These are phyloP conservation scores for Nephrotoma flavescens DNA, from an alignment of 2,888 invertebrate genomes.

Conservation along the genomic window DNA sequence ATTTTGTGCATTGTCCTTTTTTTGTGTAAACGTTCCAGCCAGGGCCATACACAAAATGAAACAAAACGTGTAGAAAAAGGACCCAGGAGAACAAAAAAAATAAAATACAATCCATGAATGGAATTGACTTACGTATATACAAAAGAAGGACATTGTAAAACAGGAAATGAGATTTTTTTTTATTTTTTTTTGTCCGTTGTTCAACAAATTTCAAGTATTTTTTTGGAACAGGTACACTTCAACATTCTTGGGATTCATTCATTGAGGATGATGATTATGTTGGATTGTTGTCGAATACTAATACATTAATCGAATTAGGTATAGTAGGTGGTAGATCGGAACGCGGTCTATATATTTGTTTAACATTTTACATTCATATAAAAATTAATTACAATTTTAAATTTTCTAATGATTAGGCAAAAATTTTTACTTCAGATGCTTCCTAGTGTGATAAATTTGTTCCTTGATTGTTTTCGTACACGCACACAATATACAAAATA, in stretches of 20 bases:
- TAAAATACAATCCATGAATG: background rate
- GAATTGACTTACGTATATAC: background rate
- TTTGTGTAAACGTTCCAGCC: background rate
- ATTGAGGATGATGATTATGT: background rate
- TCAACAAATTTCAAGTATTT: background rate
- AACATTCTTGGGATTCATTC: background rate
- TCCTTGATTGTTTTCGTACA: background rate
- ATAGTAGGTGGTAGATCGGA: background rate
- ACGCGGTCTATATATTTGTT: no score
- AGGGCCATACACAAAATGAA: background rate
- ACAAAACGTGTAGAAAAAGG: background rate
- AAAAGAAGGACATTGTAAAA: background rate
- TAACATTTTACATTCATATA: no score
- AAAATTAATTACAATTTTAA: background rate
- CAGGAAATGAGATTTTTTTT: background rate
- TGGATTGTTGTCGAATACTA: background rate
- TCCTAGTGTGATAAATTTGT: background rate
- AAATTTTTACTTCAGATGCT: background rate
- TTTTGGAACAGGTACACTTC: background rate
- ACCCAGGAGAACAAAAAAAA: background rate
- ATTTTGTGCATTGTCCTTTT: background rate
- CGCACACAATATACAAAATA: background rate
- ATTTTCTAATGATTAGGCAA: background rate
- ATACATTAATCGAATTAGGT: background rate
- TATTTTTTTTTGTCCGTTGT: background rate